These are phyloP conservation scores for Sesia apiformis DNA, from an alignment of 2,888 invertebrate genomes.

Conservation along the genomic window DNA sequence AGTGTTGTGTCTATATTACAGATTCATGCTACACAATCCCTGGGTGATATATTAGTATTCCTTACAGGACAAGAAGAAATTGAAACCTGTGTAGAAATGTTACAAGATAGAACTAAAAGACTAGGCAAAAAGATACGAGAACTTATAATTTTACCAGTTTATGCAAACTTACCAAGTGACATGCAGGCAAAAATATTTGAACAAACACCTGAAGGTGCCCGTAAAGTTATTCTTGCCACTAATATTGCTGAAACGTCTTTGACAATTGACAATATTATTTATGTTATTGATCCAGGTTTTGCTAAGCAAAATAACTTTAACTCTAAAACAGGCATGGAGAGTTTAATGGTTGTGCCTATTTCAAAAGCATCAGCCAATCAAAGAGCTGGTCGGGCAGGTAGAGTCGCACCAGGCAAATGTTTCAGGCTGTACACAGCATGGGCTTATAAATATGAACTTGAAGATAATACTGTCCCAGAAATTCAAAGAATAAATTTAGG, in stretches of 20 bases:
- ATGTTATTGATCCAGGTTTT: conserved; percentile 99
- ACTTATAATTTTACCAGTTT: conserved; percentile 94
- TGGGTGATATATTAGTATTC: conserved; percentile 97
- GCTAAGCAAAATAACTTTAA: conserved; percentile 99
- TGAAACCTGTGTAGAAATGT: conserved; percentile 90
- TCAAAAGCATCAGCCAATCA: conserved; percentile 99
- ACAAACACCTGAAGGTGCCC: conserved; percentile 95
- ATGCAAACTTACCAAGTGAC: conserved; percentile 98
- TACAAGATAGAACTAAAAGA: conserved; percentile 92
- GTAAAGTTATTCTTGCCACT: conserved; percentile 98
- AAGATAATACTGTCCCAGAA: conserved; percentile 98
- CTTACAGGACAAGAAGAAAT: conserved; percentile 95
- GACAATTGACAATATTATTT: conserved; percentile 98
- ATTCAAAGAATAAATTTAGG: conserved; percentile 98
- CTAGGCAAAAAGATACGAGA: conserved; percentile 96
- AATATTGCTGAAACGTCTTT: conserved; percentile 99
- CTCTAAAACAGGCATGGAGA: conserved; percentile 98
- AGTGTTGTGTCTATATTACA: conserved; percentile 98
- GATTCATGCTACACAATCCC: conserved; percentile 97
- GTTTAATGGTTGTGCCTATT: conserved; percentile 97
- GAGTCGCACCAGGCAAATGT: conserved; percentile 98
- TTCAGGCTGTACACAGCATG: conserved; percentile 98
- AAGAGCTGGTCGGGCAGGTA: conserved; percentile 94
- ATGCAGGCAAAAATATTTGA: conserved; percentile 99
- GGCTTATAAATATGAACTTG: conserved; percentile 98